These are phyloP conservation scores for Balearica regulorum DNA, from an alignment of 2,797 vertebrate species.

Conservation along the genomic window DNA sequence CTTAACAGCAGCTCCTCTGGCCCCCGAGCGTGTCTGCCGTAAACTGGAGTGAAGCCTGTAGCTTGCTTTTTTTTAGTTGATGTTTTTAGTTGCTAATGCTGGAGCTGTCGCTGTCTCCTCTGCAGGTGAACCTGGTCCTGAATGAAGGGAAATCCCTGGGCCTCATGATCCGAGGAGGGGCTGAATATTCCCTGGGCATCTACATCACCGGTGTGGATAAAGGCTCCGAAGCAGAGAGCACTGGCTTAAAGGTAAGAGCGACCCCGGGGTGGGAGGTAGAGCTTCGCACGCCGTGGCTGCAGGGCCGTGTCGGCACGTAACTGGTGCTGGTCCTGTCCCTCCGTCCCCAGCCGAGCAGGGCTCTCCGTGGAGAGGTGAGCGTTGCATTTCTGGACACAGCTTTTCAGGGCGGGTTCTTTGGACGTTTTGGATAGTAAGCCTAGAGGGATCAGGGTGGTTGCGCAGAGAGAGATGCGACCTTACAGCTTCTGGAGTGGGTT, in stretches of 20 bases:
- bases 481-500: not conserved
- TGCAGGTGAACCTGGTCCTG: conserved; percentile 92
- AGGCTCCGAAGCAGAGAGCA: conserved; percentile 90
- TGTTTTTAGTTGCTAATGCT: not conserved
- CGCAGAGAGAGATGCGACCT: not conserved
- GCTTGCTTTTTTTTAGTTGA: not conserved
- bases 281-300: not conserved
- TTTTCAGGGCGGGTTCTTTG: not conserved
- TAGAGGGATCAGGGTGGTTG: not conserved
- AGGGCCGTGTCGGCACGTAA: rapidly evolving
- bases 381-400: rapidly evolving
- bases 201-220: conserved; percentile 96
- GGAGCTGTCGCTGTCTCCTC: not conserved
- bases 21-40: not conserved
- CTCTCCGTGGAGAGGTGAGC: rapidly evolving
- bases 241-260: conserved; percentile 89
- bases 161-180: conserved; percentile 93
- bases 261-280: rapidly evolving
- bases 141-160: conserved; percentile 93
- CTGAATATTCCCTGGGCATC: conserved; percentile 92
- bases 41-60: not conserved
- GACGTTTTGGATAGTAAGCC: not conserved
- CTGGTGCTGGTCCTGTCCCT: not conserved
- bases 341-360: no score
- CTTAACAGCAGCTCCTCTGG: not conserved